Evolutionary conservation across 1,140 invertebrate genomes (phyloP).

Genomic region (Drosophila bipectinata): DNA sequence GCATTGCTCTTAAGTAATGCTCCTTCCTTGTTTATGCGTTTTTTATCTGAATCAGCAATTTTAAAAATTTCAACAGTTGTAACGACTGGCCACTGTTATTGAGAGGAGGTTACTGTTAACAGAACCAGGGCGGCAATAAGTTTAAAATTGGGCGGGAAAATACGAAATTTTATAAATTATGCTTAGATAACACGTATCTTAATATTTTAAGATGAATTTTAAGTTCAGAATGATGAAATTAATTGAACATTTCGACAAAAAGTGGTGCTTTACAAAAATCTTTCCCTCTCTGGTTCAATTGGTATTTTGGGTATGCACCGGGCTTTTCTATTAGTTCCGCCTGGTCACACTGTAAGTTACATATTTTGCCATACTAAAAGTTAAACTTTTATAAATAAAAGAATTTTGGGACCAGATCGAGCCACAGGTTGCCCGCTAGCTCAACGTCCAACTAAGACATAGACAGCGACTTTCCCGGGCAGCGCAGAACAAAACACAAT

Average conservation of each 20-base stretch:
- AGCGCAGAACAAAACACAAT: slow-evolving; percentile 5
- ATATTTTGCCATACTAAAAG: slow-evolving; percentile 18
- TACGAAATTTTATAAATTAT: too few relatives aligned
- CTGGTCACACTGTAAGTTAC: slow-evolving; percentile 15
- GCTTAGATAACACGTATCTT: too few relatives aligned
- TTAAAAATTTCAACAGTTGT: slow-evolving; percentile 25
- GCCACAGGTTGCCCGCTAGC: slow-evolving; percentile 8
- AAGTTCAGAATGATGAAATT: too few relatives aligned
- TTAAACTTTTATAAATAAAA: slow-evolving; percentile 36
- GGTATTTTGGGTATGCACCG: background rate
- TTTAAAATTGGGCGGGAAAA: background rate
- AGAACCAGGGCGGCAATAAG: background rate
- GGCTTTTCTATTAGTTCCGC: background rate
- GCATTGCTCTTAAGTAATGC: background rate
- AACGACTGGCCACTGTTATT: slow-evolving; percentile 5
- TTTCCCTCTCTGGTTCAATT: background rate
- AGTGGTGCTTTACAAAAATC: too few relatives aligned
- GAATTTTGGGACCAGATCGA: background rate
- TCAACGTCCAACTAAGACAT: background rate
- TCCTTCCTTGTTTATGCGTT: slow-evolving; percentile 24
- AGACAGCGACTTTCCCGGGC: background rate
- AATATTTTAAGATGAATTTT: too few relatives aligned
- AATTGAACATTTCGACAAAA: too few relatives aligned
- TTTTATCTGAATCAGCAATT: slow-evolving; percentile 37
- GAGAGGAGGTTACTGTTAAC: background rate